Evolutionary conservation across 1,140 invertebrate species (phyloP).

Genomic region (Brachionus angularis): DNA sequence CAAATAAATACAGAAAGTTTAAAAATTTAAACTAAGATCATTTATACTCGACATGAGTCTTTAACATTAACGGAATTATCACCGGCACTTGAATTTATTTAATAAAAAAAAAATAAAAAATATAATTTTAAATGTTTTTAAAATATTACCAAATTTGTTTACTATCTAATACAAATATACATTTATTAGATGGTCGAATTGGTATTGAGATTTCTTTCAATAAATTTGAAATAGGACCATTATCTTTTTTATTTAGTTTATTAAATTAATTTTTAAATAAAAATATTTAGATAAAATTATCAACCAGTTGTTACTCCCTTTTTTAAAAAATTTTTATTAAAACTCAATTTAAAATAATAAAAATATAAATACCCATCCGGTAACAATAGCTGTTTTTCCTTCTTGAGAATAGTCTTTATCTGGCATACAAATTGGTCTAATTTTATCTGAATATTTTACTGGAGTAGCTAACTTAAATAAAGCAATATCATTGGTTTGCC

Average conservation of each 20-base stretch:
- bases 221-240: too few relatives aligned
- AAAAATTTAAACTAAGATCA: not conserved
- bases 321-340: not conserved
- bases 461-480: slow-evolving; percentile 59
- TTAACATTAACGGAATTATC: not conserved
- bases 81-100: slow-evolving; percentile 11
- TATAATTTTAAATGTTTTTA: too few relatives aligned
- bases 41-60: slow-evolving; percentile 32
- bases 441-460: slow-evolving; percentile 61
- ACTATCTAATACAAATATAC: not conserved
- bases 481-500: slow-evolving; percentile 64
- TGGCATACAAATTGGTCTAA: slow-evolving; percentile 67
- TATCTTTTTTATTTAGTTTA: too few relatives aligned
- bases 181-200: not conserved
- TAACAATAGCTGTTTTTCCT: slow-evolving; percentile 26
- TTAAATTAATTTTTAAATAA: too few relatives aligned
- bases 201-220: too few relatives aligned
- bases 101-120: not conserved
- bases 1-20: not conserved
- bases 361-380: slow-evolving; percentile 32
- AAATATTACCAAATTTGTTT: slow-evolving; percentile 7
- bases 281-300: not conserved
- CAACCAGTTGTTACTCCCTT: not conserved
- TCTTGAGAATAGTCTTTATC: slow-evolving; percentile 18
- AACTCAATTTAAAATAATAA: not conserved